Conservation (phyloP, 1,140 invertebrate genomes). For the Himalopsyche phryganea region DNA sequence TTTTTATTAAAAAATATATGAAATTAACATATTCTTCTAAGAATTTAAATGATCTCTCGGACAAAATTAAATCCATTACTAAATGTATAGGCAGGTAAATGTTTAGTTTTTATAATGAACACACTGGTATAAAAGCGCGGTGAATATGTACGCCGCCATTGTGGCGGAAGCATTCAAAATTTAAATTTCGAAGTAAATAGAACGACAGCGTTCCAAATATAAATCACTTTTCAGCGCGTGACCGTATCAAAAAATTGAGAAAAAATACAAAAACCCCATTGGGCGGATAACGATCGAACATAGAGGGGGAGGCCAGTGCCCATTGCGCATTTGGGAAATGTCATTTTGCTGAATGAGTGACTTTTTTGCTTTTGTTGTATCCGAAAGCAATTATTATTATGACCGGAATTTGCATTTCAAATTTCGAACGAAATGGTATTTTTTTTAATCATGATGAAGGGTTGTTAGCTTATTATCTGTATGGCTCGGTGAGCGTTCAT, state of each 20-base stretch:
- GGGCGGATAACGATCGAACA: conserved; percentile 4
- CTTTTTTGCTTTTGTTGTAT: not conserved
- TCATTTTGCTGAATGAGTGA: not conserved
- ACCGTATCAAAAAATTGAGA: conserved; percentile 3
- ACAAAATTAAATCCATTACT: too few species aligned
- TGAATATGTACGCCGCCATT: not conserved
- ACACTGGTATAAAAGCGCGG: too few species aligned
- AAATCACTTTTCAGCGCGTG: conserved; percentile 9
- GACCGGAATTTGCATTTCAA: conserved; percentile 6
- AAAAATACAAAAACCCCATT: conserved; percentile 8
- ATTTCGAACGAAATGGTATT: not conserved
- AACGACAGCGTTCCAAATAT: conserved; percentile 13
- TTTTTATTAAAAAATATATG: too few species aligned
- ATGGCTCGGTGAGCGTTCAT: too few species aligned
- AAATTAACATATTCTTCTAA: too few species aligned
- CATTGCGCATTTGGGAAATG: not conserved
- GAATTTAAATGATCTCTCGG: too few species aligned
- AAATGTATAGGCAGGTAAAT: too few species aligned
- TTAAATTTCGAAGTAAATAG: conserved; percentile 7
- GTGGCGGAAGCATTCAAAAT: conserved; percentile 1
- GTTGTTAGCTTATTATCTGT: too few species aligned
- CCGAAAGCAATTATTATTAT: conserved; percentile 3
- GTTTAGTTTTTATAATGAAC: too few species aligned
- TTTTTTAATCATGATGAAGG: too few species aligned
- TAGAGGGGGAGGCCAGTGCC: not conserved